Base-by-base conservation (phyloP, 2,888 invertebrate genomes). In the Ditula angustiorana region DNA sequence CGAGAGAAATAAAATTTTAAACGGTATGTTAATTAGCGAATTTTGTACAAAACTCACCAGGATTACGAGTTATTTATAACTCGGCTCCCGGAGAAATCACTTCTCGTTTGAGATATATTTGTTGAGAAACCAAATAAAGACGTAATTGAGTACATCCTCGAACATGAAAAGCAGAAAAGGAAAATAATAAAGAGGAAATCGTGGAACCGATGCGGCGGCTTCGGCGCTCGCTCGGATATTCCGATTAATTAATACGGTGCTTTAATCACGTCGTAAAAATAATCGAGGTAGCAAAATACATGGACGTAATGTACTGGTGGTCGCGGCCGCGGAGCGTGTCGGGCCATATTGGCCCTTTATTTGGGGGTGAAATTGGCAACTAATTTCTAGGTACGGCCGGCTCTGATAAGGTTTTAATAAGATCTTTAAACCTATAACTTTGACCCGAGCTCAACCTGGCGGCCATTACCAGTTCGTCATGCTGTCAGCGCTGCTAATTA, bases 351-450 rank as follows among this genome's bases (percentile, higher is more conserved):
- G 53, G 53, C 13, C 23, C 53, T 53, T 47, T 26, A 26, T 26
- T 37, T 13, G 4, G 23, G 35, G 13, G 35, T 37, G 35, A 37
- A 37, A 37, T 37, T 37, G 35, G 41, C 41, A 16, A 58, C 57
- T 33, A 58, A 55, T 55, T 55, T 24, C 7, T 28, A 16, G 23
- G 13, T 10, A n/a, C 7, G 24, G 24, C 23, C 16, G n/a, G 8
- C 33, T 16, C 30, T 58, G 46, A 58, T 58, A 58, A 47, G 57
- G 57, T 47, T 58, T 59, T 58, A 58, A 58, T 58, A 23, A 58
- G 33, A 10, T 1, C 23, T 23, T 35, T 56, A 44, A 26, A 41
- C 19, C 41, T 19, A 19, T 41, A 19, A 19, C 41, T 8, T 7
- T 19, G 41, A 13, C 33, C 21, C 23, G 37, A n/a, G n/a, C n/a